phyloP scores from a whole-genome alignment of 2,888 invertebrate genomes.

The Drosophila quinaria region DNA sequence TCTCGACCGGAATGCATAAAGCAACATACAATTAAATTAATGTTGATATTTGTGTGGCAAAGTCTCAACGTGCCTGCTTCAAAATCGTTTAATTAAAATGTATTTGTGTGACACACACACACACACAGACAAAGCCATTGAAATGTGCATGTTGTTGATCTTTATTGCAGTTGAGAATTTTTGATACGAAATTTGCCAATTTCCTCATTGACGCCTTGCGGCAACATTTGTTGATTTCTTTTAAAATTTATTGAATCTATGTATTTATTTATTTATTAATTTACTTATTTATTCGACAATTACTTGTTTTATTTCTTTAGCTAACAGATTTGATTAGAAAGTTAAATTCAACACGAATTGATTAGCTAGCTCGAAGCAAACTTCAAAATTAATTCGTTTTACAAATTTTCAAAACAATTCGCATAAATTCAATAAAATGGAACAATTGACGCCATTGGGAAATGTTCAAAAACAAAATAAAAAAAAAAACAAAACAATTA shows the following conservation, averaged over 20 bases:
- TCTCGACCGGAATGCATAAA: slow-evolving; percentile 13
- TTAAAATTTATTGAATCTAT: slow-evolving; percentile 8
- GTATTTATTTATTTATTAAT: slow-evolving; percentile 22
- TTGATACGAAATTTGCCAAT: slow-evolving; percentile 35
- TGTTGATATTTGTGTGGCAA: slow-evolving; percentile 36
- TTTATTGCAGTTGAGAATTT: slow-evolving; percentile 32
- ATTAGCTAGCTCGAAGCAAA: slow-evolving; percentile 24
- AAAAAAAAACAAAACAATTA: slow-evolving; percentile 13
- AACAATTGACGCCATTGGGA: slow-evolving; percentile 31
- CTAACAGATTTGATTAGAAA: slow-evolving; percentile 1
- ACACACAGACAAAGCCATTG: slow-evolving; percentile 5
- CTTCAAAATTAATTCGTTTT: slow-evolving; percentile 6
- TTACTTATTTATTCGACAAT: slow-evolving; percentile 7
- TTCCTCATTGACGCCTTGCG: slow-evolving; percentile 31
- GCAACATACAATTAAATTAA: slow-evolving; percentile 26
- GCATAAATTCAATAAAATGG: slow-evolving; percentile 23
- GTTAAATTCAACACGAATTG: slow-evolving; percentile 10
- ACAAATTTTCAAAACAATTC: neutral
- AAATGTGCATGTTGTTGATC: slow-evolving; percentile 26
- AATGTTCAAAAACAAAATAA: slow-evolving; percentile 9
- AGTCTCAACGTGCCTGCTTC: slow-evolving; percentile 24
- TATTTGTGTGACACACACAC: slow-evolving; percentile 21
- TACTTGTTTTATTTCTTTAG: neutral
- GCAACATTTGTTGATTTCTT: slow-evolving; percentile 9
- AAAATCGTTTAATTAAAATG: slow-evolving; percentile 61